Conservation (phyloP, 1,140 invertebrate genomes). For the Chrysomallon squamiferum region DNA sequence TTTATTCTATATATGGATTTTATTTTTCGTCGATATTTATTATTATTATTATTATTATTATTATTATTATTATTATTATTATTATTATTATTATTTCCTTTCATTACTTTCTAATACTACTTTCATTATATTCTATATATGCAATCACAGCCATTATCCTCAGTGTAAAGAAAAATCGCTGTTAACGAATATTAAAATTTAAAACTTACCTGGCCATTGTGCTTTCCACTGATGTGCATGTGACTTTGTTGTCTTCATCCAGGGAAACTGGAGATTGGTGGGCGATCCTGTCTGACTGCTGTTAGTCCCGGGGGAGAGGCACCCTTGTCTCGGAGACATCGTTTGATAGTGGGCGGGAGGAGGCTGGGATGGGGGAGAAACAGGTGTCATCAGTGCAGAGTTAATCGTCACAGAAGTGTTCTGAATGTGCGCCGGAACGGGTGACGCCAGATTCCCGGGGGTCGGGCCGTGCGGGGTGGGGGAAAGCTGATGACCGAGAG, state of each 20-base stretch:
- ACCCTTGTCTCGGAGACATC: constrained; percentile 8
- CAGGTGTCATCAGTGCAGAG: constrained; percentile 9
- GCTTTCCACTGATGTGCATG: constrained; percentile 63
- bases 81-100: too few species aligned
- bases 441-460: constrained; percentile 13
- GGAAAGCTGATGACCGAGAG: constrained; percentile 18
- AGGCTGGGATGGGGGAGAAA: constrained; percentile 26
- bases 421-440: constrained; percentile 47
- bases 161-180: too few species aligned
- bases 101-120: too few species aligned
- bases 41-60: too few species aligned
- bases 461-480: constrained; percentile 14
- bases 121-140: too few species aligned
- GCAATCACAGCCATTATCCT: too few species aligned
- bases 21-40: too few species aligned
- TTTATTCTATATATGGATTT: too few species aligned
- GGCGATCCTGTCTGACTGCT: constrained; percentile 10
- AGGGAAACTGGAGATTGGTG: constrained; percentile 53
- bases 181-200: too few species aligned
- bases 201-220: constrained; percentile 58
- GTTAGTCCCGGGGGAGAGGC: constrained; percentile 8
- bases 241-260: constrained; percentile 64
- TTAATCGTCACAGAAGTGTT: constrained; percentile 21
- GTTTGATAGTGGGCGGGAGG: constrained; percentile 45
- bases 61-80: too few species aligned